phyloP scores from a whole-genome alignment of 37 sponge, comb jelly and placozoan species.

The Oopsacas minuta region DNA sequence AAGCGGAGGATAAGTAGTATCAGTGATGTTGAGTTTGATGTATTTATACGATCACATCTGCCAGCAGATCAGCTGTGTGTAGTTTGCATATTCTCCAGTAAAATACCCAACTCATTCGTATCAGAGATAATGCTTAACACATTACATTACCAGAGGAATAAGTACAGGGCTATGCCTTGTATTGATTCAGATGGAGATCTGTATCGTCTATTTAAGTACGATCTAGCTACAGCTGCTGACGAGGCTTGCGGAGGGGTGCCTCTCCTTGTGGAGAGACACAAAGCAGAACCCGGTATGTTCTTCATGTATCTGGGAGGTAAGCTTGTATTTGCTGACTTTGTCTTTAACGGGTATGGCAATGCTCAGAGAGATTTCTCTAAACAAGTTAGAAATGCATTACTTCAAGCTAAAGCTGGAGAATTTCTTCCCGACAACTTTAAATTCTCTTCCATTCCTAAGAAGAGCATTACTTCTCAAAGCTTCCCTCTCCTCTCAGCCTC shows the following conservation, averaged over 20 bases:
- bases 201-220: slow-evolving; percentile 78
- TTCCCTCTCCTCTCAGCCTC: not conserved
- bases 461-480: not conserved
- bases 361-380: slow-evolving; percentile 76
- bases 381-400: slow-evolving; percentile 44
- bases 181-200: slow-evolving; percentile 28
- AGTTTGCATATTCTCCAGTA: slow-evolving; percentile 35
- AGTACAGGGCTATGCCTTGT: slow-evolving; percentile 44
- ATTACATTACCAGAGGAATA: slow-evolving; percentile 42
- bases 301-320: slow-evolving; percentile 61
- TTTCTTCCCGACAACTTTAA: not conserved
- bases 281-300: slow-evolving; percentile 64
- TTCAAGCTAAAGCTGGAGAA: not conserved
- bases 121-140: slow-evolving; percentile 61
- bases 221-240: slow-evolving; percentile 39
- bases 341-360: slow-evolving; percentile 88
- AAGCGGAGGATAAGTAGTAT: slow-evolving; percentile 44
- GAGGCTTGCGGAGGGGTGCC: not conserved
- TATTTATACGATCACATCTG: slow-evolving; percentile 47
- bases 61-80: slow-evolving; percentile 55
- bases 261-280: slow-evolving; percentile 59
- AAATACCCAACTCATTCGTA: slow-evolving; percentile 37
- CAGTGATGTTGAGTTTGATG: slow-evolving; percentile 73
- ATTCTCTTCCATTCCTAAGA: slow-evolving; percentile 13
- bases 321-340: slow-evolving; percentile 62